These are phyloP conservation scores for Lumbricus terrestris DNA, from an alignment of 2,888 invertebrate species.

Conservation along the genomic window DNA sequence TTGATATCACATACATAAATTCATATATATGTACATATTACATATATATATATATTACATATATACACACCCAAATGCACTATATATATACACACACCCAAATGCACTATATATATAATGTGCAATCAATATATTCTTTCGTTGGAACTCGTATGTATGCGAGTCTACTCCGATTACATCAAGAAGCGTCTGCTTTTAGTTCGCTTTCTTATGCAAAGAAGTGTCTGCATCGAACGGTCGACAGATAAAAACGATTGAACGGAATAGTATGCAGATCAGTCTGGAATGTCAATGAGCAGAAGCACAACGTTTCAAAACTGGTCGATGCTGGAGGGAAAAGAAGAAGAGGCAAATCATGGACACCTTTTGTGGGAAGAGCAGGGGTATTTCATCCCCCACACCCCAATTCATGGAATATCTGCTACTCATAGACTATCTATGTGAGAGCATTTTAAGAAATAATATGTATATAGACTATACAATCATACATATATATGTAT, in stretches of 20 bases:
- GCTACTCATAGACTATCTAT: no score
- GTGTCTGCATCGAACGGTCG: no score
- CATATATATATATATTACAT: conserved; percentile 21
- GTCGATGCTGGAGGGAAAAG: background rate
- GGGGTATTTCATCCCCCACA: no score
- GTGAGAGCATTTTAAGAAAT: no score
- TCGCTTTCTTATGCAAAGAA: background rate
- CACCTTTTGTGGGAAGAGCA: no score
- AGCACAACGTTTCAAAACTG: background rate
- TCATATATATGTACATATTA: background rate
- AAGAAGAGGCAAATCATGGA: no score
- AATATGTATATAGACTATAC: no score
- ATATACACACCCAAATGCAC: background rate
- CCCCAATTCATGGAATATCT: no score
- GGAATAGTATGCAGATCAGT: background rate
- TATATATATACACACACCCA: conserved; percentile 14
- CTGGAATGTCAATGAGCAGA: background rate
- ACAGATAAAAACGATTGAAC: background rate
- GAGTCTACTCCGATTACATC: background rate
- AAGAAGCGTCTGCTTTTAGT: background rate
- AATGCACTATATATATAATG: conserved; percentile 14
- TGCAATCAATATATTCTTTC: background rate
- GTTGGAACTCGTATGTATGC: background rate
- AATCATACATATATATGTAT: no score
- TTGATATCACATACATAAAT: background rate